These are phyloP conservation scores for Halcyon badia DNA, from an alignment of 2,797 vertebrate species.

Conservation along the genomic window DNA sequence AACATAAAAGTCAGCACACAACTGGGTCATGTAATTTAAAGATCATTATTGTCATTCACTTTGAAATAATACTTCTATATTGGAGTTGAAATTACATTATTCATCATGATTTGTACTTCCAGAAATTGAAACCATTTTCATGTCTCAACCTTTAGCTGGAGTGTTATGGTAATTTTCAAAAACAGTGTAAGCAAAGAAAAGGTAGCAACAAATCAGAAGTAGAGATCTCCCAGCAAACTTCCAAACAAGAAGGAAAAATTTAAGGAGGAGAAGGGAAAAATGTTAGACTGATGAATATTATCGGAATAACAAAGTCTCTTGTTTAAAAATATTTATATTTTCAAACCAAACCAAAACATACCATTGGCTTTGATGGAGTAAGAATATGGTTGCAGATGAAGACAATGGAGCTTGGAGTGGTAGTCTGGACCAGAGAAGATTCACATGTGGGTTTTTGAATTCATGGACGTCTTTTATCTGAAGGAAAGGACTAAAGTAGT, in stretches of 20 bases:
- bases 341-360: background rate
- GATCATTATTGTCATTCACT: conserved; percentile 36
- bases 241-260: background rate
- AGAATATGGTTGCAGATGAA: background rate
- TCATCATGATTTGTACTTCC: conserved; percentile 34
- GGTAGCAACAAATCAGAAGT: conserved; percentile 2
- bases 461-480: background rate
- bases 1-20: conserved; percentile 52
- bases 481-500: background rate
- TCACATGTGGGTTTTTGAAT: background rate
- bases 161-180: conserved; percentile 57
- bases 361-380: background rate
- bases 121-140: conserved; percentile 29
- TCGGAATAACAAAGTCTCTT: background rate
- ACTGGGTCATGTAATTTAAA: conserved; percentile 37
- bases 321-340: background rate
- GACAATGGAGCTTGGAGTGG: background rate
- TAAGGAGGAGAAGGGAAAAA: background rate
- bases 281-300: background rate
- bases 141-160: conserved; percentile 20
- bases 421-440: background rate
- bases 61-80: conserved; percentile 21
- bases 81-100: background rate
- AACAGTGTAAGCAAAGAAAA: conserved; percentile 33
- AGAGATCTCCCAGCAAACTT: background rate